Evolutionary conservation across 2,888 invertebrate genomes (phyloP), one percentile per base, ranked within the genome.

Genomic region (Ophioninae sp.): DNA sequence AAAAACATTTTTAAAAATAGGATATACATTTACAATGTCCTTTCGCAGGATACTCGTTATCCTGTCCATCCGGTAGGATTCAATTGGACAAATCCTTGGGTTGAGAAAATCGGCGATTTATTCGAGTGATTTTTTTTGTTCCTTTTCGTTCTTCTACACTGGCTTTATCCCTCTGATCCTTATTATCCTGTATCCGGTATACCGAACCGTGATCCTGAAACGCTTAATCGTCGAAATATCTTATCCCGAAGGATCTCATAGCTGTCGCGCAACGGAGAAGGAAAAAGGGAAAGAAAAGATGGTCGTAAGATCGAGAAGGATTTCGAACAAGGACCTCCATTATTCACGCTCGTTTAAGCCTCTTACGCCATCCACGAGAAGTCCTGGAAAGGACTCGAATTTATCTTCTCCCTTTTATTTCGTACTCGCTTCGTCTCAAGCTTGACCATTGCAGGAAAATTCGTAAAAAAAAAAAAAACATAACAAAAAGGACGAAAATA

Each of bases 281-380:
- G n/a, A 64, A 64, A 44, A 8, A 64, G 50, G 70, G 59, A 44
- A 67, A 59, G 65, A 50, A 65, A 20, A 83, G 77, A 77, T 30
- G 56, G 41, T 20, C 62, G 57, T 6, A 67, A 80, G 77, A 41
- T 67, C 67, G 30, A 57, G 30, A 70, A 59, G 64, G 73, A 67
- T 82, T 77, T 68, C 50, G 81, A 74, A 74, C 72, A 75, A 79
- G 79, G 61, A 23, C 50, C 70, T 61, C 74, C 84, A 81, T 85
- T 83, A 85, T 82, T 86, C 83, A 86, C 79, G 75, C 82, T 76
- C 76, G 69, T 23, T 68, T 84, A 81, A 84, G 83, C 83, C 84
- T n/a, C 82, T 86, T 85, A 85, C 70, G 39, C 82, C 44, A 79
- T 76, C 75, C 50, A 61, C 65, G 75, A 79, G 61, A 13, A 82